phyloP scores from a whole-genome alignment of 2,113 vertebrate genomes.

The Hemicordylus capensis region DNA sequence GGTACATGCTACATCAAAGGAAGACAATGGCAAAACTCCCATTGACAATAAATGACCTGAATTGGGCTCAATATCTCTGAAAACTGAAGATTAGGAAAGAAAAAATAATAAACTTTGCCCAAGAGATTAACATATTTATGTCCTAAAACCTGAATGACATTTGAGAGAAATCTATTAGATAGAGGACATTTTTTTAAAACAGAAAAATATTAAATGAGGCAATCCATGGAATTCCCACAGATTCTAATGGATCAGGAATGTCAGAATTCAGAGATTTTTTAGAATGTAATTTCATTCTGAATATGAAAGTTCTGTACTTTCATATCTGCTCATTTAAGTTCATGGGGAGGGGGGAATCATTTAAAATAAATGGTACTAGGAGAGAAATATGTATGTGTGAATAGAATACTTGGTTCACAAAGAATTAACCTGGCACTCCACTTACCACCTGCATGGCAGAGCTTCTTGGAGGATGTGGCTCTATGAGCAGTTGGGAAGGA shows the following conservation, averaged over 20 bases:
- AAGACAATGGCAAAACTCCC: not conserved
- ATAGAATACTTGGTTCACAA: not conserved
- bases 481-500: conserved; percentile 94
- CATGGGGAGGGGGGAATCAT: not conserved
- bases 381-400: not conserved
- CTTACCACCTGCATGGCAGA: conserved; percentile 99
- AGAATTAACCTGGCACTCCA: conserved; percentile 43
- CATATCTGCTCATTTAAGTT: not conserved
- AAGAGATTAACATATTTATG: conserved; percentile 50
- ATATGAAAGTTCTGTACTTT: not conserved
- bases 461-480: conserved; percentile 95
- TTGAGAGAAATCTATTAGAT: conserved; percentile 1
- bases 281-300: not conserved
- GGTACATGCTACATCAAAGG: not conserved
- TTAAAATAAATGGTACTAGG: not conserved
- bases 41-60: not conserved
- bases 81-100: not conserved
- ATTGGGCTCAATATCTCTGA: not conserved
- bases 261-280: too few species aligned
- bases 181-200: not conserved
- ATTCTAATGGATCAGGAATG: not conserved
- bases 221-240: not conserved
- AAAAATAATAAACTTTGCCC: not conserved
- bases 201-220: not conserved
- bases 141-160: conserved; percentile 51